Base-by-base conservation (phyloP, 2,888 invertebrate species). In the Merodon equestris region DNA sequence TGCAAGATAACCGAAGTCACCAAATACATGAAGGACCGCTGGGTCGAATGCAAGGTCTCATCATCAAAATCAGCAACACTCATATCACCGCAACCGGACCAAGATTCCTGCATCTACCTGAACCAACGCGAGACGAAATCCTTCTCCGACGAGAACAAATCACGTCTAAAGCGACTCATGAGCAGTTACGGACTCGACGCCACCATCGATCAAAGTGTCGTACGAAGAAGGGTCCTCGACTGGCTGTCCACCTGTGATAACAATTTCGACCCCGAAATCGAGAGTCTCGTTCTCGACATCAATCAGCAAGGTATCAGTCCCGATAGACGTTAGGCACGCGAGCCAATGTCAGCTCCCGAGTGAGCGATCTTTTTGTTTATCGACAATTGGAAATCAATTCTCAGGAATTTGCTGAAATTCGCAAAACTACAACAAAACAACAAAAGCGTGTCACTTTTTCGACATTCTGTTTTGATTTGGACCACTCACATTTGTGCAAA, bases 131-230 rank as follows among this genome's bases (percentile, higher is more conserved):
- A 91, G 42, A 89, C 90, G 17, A 87, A 89, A 0, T 88, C 90
- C 67, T 89, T 90, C 2, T 86, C 87, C 1, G 91, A 91, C 81
- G 91, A 91, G 83, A 91, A 90, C 82, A 91, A 91, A 81, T 87
- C 89, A 60, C 90, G 91, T 50, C 84, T 91, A 70, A 89, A 89
- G 76, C 90, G 91, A 60, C 87, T 91, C 81, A 89, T 91, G 84
- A 91, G 90, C 83, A 91, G 90, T 81, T 91, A 91, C 83, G 93
- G 93, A 0, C 89, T 93, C 50, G 93, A 93, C 82, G 91, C 92
- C 1, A 91, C 91, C 1, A 90, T 93, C 12, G 93, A 93, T 84
- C 92, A 92, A 84, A 90, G 90, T 40, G 90, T 91, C 19, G 90
- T 92, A 75, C 91, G 92, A 44, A 90, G 91, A 71, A 88, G 93